Conservation (phyloP, 2,888 invertebrate species). For the Odontocolon sp. region DNA sequence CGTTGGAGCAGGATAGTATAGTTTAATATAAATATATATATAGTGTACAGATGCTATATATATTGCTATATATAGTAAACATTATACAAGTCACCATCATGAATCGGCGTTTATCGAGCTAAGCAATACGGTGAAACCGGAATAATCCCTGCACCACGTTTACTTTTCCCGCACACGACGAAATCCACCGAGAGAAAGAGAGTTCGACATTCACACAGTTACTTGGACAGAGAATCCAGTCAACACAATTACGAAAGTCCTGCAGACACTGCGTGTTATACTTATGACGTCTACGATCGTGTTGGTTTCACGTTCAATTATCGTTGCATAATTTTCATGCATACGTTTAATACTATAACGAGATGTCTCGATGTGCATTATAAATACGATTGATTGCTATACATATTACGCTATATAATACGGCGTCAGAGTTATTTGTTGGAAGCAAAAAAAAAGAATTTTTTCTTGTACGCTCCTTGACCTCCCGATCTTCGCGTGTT, state of each 20-base stretch:
- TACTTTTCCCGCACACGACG: constrained; percentile 41
- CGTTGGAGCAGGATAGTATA: not conserved
- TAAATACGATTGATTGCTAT: not conserved
- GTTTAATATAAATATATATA: too few species aligned
- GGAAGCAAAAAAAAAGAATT: not conserved
- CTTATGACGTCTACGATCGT: constrained; percentile 29
- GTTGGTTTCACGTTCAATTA: constrained; percentile 50
- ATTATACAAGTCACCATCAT: constrained; percentile 25
- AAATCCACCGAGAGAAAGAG: constrained; percentile 42
- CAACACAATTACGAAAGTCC: constrained; percentile 51
- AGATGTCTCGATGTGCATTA: constrained; percentile 9
- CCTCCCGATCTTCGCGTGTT: not conserved
- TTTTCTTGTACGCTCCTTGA: not conserved
- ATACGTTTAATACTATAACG: not conserved
- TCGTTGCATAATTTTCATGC: constrained; percentile 51
- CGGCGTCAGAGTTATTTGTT: constrained; percentile 9
- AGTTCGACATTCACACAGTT: constrained; percentile 23
- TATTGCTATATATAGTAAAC: too few species aligned
- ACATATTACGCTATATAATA: not conserved
- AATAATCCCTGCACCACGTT: constrained; percentile 11
- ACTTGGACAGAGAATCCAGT: constrained; percentile 18
- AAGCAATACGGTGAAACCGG: constrained; percentile 36
- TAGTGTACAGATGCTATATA: too few species aligned
- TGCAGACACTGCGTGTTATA: constrained; percentile 31
- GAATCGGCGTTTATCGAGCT: constrained; percentile 33